Conservation (phyloP, 2,113 vertebrate species). For the Nyctibius bracteatus region DNA sequence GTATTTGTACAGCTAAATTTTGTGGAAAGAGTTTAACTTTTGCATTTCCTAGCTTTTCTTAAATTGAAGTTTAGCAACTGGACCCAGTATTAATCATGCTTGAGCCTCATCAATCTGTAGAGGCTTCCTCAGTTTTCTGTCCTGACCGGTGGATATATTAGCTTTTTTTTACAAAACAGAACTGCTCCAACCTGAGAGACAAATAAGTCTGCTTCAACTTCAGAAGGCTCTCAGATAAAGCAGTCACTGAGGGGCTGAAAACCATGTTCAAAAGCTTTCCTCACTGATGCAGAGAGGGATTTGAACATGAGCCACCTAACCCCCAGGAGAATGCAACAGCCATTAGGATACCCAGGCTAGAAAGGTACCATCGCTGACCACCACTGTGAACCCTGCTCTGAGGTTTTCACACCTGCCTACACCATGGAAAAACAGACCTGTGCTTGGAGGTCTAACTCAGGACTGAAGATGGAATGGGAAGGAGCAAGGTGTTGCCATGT, state of each 20-base stretch:
- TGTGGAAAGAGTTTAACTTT: neutral
- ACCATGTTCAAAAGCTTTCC: neutral
- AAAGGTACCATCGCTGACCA: neutral
- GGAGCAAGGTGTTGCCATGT: neutral
- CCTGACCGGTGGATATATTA: neutral
- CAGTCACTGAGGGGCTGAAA: neutral
- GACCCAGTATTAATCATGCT: neutral
- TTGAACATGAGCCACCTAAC: neutral
- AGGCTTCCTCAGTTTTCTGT: neutral
- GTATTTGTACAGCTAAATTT: neutral
- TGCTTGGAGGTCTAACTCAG: neutral
- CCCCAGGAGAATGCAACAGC: neutral
- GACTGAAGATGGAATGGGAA: neutral
- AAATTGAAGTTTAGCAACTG: neutral
- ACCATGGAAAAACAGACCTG: neutral
- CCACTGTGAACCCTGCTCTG: neutral
- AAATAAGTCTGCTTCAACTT: neutral
- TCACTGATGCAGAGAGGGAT: neutral
- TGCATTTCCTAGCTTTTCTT: neutral
- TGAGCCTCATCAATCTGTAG: neutral
- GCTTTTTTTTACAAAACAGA: neutral
- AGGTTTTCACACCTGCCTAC: neutral
- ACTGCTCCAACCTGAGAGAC: neutral
- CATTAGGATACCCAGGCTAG: neutral
- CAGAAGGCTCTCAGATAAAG: neutral